Conservation (phyloP, 92 coral and sea anemone species). For the Porites lobata region DNA sequence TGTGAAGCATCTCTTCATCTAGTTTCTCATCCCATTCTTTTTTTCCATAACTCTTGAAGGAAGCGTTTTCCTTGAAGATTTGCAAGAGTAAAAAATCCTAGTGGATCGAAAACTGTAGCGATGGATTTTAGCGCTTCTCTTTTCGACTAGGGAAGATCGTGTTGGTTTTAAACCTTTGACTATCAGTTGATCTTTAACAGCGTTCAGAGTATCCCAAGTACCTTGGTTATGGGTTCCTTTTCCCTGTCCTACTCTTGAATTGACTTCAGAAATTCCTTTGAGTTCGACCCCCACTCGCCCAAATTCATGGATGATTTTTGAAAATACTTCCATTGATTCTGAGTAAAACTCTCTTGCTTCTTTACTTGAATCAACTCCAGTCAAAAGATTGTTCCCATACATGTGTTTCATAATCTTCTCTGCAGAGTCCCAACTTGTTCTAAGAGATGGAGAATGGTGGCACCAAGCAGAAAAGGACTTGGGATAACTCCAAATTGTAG, state of each 20-base stretch:
- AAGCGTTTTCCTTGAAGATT: constrained; percentile 1
- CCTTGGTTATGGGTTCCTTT: constrained; percentile 27
- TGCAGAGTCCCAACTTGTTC: constrained; percentile 20
- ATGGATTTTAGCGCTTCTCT: background rate
- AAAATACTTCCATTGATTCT: constrained; percentile 38
- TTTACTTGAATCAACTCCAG: constrained; percentile 42
- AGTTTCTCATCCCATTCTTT: no score
- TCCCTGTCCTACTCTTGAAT: constrained; percentile 27
- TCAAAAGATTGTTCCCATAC: constrained; percentile 46
- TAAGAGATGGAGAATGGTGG: constrained; percentile 49
- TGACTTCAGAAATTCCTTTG: constrained; percentile 11
- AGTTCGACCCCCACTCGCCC: constrained; percentile 38
- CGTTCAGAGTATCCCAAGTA: constrained; percentile 24
- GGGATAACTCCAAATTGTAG: constrained; percentile 27
- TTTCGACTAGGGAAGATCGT: background rate
- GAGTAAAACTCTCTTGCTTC: constrained; percentile 40
- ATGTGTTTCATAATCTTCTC: constrained; percentile 26
- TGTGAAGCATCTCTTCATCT: no score
- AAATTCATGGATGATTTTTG: constrained; percentile 52
- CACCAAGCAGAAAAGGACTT: constrained; percentile 41
- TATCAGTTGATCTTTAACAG: background rate
- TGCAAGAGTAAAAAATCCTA: background rate
- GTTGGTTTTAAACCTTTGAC: constrained; percentile 4
- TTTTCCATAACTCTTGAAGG: background rate
- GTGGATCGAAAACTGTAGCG: background rate